Evolutionary conservation across 2,113 vertebrate species (phyloP), one percentile per base, ranked within the genome.

Genomic region (Brachyhypopomus gauderio): DNA sequence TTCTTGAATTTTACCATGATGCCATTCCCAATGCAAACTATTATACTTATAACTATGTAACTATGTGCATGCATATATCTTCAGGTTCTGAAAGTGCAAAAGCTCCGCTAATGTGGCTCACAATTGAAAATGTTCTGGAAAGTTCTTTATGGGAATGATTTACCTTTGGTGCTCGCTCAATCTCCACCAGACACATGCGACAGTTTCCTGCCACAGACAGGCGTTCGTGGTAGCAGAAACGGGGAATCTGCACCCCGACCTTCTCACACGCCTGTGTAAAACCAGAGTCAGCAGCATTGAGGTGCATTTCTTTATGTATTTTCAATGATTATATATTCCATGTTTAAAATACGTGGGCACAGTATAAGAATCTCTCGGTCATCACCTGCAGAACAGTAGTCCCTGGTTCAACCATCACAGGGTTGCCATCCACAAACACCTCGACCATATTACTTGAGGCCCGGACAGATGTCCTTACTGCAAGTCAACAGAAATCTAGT

Each of bases 151-250:
- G 60, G 14, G 23, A 27, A 34, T 75, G 67, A 63, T 3, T 23
- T 92, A 98, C 97, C 95, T 97, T 98, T 63, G 96, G 96, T 60
- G 95, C 96, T 86, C 95, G 96, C 87, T 98, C 97, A 71, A 98
- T 97, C 90, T 98, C 97, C 88, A 99, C 96, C 75, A 98, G 94
- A 91, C 97, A 98, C 97, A 98, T 98, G 74, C 96, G 94, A 84
- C 96, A 99, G 90, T 99, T 98, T 82, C 97, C 97, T 86, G 96
- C 97, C 69, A 98, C 93, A 22, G 97, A 98, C 82, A 98, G 90
- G 20, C 96, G 95, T 83, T 98, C 97, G 12, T 99, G 97, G 55
- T 98, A 98, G 91, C 97, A 99, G 89, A 98, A 99, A 4, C 96
- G 95, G 80, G 97, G 97, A 82, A 98, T 97, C 92, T 98, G 97